These are phyloP conservation scores for Apamea monoglypha DNA, from an alignment of 2,888 invertebrate species.

Conservation along the genomic window DNA sequence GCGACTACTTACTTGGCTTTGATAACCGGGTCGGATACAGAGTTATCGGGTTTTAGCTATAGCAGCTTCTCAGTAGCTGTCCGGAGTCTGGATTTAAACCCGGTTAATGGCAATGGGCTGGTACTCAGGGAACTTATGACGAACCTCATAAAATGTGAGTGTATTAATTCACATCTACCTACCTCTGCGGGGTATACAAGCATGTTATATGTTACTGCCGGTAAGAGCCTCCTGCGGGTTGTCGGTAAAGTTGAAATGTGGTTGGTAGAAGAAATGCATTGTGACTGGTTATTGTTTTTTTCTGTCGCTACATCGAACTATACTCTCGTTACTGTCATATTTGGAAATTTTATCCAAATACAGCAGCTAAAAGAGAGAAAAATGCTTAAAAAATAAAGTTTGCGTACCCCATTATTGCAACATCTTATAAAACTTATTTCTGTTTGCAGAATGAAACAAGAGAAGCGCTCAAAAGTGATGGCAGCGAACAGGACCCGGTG, in stretches of 20 bases:
- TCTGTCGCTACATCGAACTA: background rate
- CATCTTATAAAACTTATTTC: background rate
- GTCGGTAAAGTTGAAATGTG: background rate
- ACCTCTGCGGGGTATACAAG: background rate
- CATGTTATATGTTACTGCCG: background rate
- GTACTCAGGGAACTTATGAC: background rate
- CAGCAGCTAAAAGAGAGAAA: no score
- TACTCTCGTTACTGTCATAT: background rate
- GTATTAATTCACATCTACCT: background rate
- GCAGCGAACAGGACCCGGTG: conserved; percentile 94
- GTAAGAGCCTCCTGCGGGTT: background rate
- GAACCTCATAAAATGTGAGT: background rate
- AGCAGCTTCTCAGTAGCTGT: no score
- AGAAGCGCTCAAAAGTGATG: conserved; percentile 93
- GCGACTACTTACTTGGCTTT: background rate
- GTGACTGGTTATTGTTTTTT: background rate
- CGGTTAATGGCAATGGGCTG: no score
- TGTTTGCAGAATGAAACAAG: conserved; percentile 91
- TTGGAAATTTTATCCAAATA: background rate
- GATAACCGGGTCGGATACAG: no score
- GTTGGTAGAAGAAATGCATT: background rate
- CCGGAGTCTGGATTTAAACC: no score
- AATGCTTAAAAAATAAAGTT: background rate
- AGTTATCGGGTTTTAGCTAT: no score
- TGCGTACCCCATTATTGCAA: background rate